Percentiles rank a stretch among this genome's conserved stretches.
Evolutionary conservation across 2,797 vertebrate species (phyloP).

Genomic region (Oreochromis mossambicus): DNA sequence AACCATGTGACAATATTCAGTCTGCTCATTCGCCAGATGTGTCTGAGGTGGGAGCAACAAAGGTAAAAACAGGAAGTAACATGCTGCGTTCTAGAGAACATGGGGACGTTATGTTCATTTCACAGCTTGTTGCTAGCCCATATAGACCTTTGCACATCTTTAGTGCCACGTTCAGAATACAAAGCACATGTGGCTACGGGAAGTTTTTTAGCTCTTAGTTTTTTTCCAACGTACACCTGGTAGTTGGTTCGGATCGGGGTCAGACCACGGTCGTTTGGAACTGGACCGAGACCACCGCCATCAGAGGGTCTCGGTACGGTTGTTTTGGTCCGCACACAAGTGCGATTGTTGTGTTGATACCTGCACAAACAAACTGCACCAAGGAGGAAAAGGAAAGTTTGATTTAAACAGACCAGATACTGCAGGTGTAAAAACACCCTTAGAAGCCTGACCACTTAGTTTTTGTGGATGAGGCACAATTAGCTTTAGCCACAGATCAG

Average conservation of each 20-base stretch:
- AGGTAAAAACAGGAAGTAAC: not conserved
- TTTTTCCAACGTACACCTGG: not conserved
- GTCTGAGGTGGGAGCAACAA: not conserved
- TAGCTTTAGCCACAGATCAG: not conserved
- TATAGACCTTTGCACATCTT: not conserved
- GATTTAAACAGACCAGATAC: not conserved
- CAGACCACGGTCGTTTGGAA: not conserved
- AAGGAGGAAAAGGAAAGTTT: not conserved
- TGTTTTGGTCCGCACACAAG: not conserved
- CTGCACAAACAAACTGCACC: not conserved
- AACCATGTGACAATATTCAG: not conserved
- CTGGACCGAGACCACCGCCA: not conserved
- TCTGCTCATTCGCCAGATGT: not conserved
- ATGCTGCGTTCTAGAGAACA: not conserved
- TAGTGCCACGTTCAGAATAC: not conserved
- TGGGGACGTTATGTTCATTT: not conserved
- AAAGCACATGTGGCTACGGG: not conserved
- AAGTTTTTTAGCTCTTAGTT: not conserved
- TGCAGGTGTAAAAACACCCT: not conserved
- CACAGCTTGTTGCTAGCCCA: not conserved
- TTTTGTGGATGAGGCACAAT: not conserved
- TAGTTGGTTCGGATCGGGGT: not conserved
- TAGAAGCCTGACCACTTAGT: not conserved
- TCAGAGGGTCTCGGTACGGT: not conserved
- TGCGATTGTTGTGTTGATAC: not conserved